Conservation (phyloP, 2,797 vertebrate species). For the Sebastes steindachneri region DNA sequence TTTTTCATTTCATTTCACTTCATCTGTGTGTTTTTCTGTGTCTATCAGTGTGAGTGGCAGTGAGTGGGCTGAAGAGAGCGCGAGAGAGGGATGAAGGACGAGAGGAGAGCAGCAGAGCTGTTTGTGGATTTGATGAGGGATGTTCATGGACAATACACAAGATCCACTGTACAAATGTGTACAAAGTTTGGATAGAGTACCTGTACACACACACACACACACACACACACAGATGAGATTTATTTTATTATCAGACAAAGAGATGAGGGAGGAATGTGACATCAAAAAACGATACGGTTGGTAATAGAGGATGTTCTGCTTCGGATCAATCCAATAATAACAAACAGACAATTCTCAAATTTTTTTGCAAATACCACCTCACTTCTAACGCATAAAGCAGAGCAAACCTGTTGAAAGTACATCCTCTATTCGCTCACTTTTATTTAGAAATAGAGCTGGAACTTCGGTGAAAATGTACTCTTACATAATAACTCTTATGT, state of each 20-base stretch:
- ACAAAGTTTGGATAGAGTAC: constrained; percentile 34
- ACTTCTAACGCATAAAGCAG: constrained; percentile 1
- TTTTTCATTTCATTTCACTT: constrained; percentile 56
- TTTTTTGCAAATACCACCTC: constrained; percentile 7
- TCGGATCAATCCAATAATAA: constrained; percentile 43
- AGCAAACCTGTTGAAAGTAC: constrained; percentile 14
- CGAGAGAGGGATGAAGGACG: constrained; percentile 34
- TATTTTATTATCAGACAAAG: constrained; percentile 21
- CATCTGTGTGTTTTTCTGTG: constrained; percentile 51
- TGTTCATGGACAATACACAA: constrained; percentile 24
- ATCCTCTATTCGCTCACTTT: background rate
- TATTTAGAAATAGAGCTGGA: background rate
- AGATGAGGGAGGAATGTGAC: constrained; percentile 31
- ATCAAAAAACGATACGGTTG: constrained; percentile 18
- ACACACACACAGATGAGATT: background rate
- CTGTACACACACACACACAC: background rate
- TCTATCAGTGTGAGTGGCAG: constrained; percentile 58
- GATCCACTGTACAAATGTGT: constrained; percentile 1
- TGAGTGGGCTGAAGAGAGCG: constrained; percentile 53
- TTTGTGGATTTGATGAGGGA: constrained; percentile 10
- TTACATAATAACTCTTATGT: background rate
- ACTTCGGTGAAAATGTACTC: background rate
- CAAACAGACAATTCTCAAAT: constrained; percentile 26
- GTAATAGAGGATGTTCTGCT: constrained; percentile 43
- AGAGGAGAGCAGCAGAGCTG: background rate